Conservation (phyloP, 2,113 vertebrate species). For the Zapus hudsonius region DNA sequence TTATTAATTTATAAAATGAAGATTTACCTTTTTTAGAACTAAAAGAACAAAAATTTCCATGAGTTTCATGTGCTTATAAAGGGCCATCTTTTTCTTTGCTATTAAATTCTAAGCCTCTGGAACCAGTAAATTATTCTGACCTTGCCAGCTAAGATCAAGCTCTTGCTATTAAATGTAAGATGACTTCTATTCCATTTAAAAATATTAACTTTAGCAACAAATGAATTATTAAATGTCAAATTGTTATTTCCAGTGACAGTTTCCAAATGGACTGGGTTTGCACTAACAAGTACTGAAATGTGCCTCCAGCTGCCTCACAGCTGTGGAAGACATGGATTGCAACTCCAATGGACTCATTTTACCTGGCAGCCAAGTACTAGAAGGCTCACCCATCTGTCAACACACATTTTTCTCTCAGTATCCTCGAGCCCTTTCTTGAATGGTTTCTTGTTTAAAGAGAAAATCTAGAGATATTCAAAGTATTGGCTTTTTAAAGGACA, state of each 20-base stretch:
- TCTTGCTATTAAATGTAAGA: constrained; percentile 47
- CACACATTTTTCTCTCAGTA: constrained; percentile 74
- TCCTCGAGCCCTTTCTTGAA: constrained; percentile 33
- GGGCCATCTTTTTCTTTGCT: not conserved
- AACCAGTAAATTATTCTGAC: constrained; percentile 25
- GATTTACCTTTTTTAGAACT: not conserved
- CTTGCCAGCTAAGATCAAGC: constrained; percentile 53
- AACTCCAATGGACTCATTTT: constrained; percentile 59
- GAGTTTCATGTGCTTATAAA: constrained; percentile 1
- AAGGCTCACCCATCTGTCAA: constrained; percentile 68
- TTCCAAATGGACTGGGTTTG: constrained; percentile 67
- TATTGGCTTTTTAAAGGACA: constrained; percentile 54
- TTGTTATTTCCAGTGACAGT: constrained; percentile 71
- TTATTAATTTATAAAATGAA: constrained; percentile 32
- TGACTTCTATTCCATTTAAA: constrained; percentile 8
- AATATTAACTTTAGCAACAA: constrained; percentile 64
- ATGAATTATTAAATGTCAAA: constrained; percentile 76
- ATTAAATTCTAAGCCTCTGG: constrained; percentile 30
- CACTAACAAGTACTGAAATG: constrained; percentile 70
- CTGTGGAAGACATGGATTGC: constrained; percentile 60
- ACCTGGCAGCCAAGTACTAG: constrained; percentile 48
- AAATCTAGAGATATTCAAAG: constrained; percentile 67
- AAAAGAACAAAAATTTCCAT: constrained; percentile 15
- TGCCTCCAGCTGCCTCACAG: constrained; percentile 48
- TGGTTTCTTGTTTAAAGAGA: constrained; percentile 70